phyloP scores from a whole-genome alignment of 1,140 invertebrate species.

The Notospermus geniculatus region DNA sequence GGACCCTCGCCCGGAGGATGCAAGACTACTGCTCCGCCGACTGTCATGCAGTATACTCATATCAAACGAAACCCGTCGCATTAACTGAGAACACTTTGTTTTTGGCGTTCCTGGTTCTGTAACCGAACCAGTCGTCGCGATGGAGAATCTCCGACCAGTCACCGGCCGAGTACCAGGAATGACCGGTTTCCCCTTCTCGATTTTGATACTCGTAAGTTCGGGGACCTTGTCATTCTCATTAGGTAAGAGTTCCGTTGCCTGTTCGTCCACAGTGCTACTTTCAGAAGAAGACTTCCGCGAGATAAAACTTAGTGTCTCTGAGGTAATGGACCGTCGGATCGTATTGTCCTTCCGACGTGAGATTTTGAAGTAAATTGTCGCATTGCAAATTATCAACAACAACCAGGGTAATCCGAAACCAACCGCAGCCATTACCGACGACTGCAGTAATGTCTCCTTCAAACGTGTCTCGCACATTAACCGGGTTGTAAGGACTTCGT shows the following conservation, averaged over 20 bases:
- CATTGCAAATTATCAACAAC: not conserved
- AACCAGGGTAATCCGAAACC: not conserved
- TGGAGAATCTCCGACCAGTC: not conserved
- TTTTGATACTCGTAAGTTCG: not conserved
- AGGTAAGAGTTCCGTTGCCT: conserved; percentile 4
- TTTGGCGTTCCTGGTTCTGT: not conserved
- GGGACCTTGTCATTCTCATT: not conserved
- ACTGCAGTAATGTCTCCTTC: not conserved
- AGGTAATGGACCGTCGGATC: conserved; percentile 1
- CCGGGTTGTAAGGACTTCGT: not conserved
- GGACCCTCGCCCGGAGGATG: not conserved
- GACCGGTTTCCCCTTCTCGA: not conserved
- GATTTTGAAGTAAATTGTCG: conserved; percentile 6
- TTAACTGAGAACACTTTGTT: not conserved
- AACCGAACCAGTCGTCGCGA: not conserved
- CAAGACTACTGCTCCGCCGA: not conserved
- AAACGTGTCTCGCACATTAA: not conserved
- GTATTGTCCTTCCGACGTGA: conserved; percentile 6
- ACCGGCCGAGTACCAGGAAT: not conserved
- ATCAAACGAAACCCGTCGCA: conserved; percentile 6
- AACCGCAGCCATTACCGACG: not conserved
- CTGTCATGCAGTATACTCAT: not conserved
- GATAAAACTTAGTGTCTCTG: conserved; percentile 5
- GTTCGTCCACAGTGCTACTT: not conserved
- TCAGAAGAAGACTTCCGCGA: conserved; percentile 3